Evolutionary conservation across 2,113 vertebrate species (phyloP).

Genomic region (Synchiropus splendidus): DNA sequence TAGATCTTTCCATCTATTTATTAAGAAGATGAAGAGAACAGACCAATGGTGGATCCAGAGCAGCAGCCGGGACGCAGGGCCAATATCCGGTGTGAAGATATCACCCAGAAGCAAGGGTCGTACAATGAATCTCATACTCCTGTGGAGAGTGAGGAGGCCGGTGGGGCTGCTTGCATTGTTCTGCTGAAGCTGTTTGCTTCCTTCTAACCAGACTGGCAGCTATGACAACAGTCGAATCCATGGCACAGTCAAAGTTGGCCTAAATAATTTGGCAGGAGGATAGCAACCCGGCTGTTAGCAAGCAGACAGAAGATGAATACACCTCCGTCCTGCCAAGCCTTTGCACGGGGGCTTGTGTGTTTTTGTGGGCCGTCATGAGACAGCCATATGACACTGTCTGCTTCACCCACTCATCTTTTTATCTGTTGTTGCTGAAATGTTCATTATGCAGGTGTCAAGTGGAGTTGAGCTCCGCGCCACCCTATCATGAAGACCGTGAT

Average conservation of each 20-base stretch:
- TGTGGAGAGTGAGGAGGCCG: slow-evolving; percentile 18
- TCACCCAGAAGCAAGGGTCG: slow-evolving; percentile 26
- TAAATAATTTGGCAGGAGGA: slow-evolving; percentile 31
- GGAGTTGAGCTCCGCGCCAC: too few species aligned
- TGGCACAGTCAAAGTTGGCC: slow-evolving; percentile 32
- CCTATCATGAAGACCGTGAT: too few species aligned
- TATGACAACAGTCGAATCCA: slow-evolving; percentile 26
- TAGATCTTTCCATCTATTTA: slow-evolving; percentile 55
- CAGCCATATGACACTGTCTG: slow-evolving; percentile 16
- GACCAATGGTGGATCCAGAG: slow-evolving; percentile 32
- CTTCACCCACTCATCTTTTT: not conserved
- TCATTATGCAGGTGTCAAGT: not conserved
- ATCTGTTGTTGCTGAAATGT: not conserved
- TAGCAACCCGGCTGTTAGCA: slow-evolving; percentile 27
- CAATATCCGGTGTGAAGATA: slow-evolving; percentile 67
- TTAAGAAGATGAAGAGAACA: slow-evolving; percentile 39
- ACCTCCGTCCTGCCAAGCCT: slow-evolving; percentile 38
- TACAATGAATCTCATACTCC: slow-evolving; percentile 29
- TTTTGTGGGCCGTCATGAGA: slow-evolving; percentile 34
- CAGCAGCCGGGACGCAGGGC: slow-evolving; percentile 24
- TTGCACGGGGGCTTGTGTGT: slow-evolving; percentile 29
- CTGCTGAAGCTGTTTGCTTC: slow-evolving; percentile 12
- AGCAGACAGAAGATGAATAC: slow-evolving; percentile 36
- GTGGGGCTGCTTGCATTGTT: slow-evolving; percentile 20
- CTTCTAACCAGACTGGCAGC: slow-evolving; percentile 26